Conservation (phyloP, 2,113 vertebrate species). For the Rhinopomastus cyanomelas region DNA sequence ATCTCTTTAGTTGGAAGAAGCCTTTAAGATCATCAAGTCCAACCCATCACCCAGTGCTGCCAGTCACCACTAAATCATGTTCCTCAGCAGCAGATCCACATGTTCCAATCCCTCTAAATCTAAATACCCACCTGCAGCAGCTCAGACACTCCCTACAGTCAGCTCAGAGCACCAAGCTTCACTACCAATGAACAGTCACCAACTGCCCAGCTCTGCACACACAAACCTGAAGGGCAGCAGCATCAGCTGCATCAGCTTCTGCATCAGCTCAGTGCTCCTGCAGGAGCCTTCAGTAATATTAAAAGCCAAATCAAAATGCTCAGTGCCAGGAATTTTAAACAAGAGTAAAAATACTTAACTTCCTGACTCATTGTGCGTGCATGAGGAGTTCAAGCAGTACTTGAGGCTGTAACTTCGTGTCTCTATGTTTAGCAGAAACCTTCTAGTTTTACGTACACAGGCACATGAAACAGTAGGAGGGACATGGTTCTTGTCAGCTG, state of each 20-base stretch:
- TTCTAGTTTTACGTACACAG: rapidly evolving
- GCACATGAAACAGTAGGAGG: neutral
- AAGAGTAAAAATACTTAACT: neutral
- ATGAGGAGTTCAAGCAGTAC: neutral
- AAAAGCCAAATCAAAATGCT: neutral
- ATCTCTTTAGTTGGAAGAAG: too few species aligned
- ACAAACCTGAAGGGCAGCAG: neutral
- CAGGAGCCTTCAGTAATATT: too few species aligned
- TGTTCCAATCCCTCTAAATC: too few species aligned
- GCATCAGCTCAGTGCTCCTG: neutral
- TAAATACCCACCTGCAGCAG: neutral
- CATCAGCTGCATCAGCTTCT: rapidly evolving
- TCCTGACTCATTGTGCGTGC: rapidly evolving
- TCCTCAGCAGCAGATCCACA: too few species aligned
- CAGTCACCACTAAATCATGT: too few species aligned
- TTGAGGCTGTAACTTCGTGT: neutral
- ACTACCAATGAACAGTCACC: rapidly evolving
- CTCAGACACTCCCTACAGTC: neutral
- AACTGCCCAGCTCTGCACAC: too few species aligned
- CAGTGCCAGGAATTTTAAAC: neutral
- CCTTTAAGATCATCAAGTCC: too few species aligned
- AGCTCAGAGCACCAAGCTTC: neutral
- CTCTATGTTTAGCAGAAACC: neutral
- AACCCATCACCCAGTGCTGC: too few species aligned
- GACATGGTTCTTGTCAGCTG: neutral